Conservation (phyloP, 2,888 invertebrate genomes). For the Nomada lathburiana region DNA sequence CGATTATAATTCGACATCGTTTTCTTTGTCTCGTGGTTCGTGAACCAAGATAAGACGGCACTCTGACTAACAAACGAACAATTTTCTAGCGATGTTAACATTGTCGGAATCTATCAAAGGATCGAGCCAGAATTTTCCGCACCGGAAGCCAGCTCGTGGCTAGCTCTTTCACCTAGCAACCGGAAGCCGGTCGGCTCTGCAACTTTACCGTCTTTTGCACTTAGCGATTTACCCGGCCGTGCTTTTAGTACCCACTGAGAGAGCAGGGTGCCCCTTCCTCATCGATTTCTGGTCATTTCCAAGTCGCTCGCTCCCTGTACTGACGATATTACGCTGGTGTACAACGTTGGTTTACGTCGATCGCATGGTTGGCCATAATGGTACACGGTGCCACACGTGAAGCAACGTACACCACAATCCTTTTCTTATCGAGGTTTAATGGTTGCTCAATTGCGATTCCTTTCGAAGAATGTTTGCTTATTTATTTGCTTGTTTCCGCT, state of each 20-base stretch:
- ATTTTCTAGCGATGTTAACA: too few species aligned
- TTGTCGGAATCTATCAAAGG: too few species aligned
- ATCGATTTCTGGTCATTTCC: constrained; percentile 79
- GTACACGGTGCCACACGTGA: neutral
- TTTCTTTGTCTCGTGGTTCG: too few species aligned
- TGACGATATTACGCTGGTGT: constrained; percentile 1
- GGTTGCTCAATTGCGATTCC: too few species aligned
- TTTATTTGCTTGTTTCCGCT: too few species aligned
- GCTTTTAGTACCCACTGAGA: constrained; percentile 80
- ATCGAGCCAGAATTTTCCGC: neutral
- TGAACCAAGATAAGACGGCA: too few species aligned
- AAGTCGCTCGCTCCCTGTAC: constrained; percentile 12
- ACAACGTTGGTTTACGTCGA: neutral
- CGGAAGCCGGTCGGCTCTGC: constrained; percentile 25
- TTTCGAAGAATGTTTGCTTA: too few species aligned
- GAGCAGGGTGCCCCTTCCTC: constrained; percentile 43
- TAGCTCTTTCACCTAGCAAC: constrained; percentile 10
- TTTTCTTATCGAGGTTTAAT: neutral
- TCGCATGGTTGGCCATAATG: neutral
- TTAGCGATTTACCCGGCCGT: constrained; percentile 74
- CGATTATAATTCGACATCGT: neutral
- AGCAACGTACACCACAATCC: neutral
- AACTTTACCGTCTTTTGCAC: constrained; percentile 75
- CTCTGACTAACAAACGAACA: too few species aligned
- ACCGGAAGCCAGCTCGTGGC: constrained; percentile 27